Conservation (phyloP, 92 coral and sea anemone species). For the Montipora capitata region DNA sequence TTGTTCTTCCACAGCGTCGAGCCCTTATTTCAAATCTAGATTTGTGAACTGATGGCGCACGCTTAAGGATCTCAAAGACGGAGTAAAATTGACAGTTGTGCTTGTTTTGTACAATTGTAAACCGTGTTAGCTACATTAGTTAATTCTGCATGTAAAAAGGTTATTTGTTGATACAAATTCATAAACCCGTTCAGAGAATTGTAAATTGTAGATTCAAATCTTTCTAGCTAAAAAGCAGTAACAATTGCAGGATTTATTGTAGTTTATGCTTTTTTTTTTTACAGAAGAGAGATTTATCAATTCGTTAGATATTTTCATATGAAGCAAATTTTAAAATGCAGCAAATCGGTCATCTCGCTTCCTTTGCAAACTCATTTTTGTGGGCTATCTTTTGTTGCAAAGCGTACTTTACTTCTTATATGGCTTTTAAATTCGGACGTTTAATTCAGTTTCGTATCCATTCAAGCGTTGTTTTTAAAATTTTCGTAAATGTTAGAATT, state of each 20-base stretch:
- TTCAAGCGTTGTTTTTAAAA: too few species aligned
- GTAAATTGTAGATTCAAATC: slow-evolving; percentile 41
- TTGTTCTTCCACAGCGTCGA: slow-evolving; percentile 25
- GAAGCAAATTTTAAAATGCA: too few species aligned
- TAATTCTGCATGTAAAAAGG: slow-evolving; percentile 22
- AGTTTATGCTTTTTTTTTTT: slow-evolving; percentile 9
- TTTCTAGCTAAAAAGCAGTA: background rate
- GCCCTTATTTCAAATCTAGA: slow-evolving; percentile 23
- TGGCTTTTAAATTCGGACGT: too few species aligned
- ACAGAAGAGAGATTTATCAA: slow-evolving; percentile 41
- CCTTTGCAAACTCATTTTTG: too few species aligned
- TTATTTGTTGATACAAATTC: slow-evolving; percentile 28
- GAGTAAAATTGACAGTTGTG: background rate
- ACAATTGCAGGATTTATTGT: background rate
- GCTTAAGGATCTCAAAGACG: background rate
- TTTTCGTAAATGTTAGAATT: too few species aligned
- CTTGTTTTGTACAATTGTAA: slow-evolving; percentile 36
- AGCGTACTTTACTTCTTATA: too few species aligned
- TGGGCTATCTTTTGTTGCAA: too few species aligned
- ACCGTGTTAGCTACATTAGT: slow-evolving; percentile 11
- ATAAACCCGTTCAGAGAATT: slow-evolving; percentile 30
- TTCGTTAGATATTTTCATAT: background rate
- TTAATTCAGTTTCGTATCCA: too few species aligned
- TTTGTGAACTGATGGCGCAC: background rate
- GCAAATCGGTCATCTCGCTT: background rate